Conservation (phyloP, 2,797 vertebrate species). For the Aulostomus chinensis region DNA sequence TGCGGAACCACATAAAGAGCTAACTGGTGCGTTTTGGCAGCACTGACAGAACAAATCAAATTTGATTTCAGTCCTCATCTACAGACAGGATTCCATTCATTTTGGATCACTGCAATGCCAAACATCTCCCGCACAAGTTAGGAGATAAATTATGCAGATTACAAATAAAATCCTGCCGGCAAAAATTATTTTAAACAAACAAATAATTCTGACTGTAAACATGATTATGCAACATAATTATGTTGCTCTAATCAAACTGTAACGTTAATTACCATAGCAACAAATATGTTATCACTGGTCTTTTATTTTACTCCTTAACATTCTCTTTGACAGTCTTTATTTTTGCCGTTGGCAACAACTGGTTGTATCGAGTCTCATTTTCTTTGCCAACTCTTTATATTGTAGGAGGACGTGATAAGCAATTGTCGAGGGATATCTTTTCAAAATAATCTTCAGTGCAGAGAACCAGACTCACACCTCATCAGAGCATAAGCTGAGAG, state of each 20-base stretch:
- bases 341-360: slow-evolving; percentile 56
- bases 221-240: slow-evolving; percentile 76
- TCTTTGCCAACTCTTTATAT: no score
- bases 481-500: no score
- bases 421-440: slow-evolving; percentile 28
- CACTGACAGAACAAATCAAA: slow-evolving; percentile 22
- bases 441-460: slow-evolving; percentile 26
- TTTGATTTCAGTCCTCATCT: slow-evolving; percentile 21
- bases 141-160: slow-evolving; percentile 74
- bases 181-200: slow-evolving; percentile 78
- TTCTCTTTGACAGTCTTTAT: slow-evolving; percentile 36
- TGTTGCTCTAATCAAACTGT: slow-evolving; percentile 73
- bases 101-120: slow-evolving; percentile 38
- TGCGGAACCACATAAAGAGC: slow-evolving; percentile 7
- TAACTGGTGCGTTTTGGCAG: slow-evolving; percentile 21
- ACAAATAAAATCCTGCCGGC: slow-evolving; percentile 70
- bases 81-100: slow-evolving; percentile 44
- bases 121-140: slow-evolving; percentile 39
- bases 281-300: slow-evolving; percentile 56
- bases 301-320: slow-evolving; percentile 24
- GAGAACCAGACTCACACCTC: no score
- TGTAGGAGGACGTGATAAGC: slow-evolving; percentile 58
- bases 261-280: slow-evolving; percentile 73
- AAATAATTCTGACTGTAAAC: slow-evolving; percentile 77
- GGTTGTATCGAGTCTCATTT: slow-evolving; percentile 59